Evolutionary conservation across 2,888 invertebrate genomes (phyloP), one percentile per base, ranked within the genome.

Genomic region (Temnothorax unifasciatus): DNA sequence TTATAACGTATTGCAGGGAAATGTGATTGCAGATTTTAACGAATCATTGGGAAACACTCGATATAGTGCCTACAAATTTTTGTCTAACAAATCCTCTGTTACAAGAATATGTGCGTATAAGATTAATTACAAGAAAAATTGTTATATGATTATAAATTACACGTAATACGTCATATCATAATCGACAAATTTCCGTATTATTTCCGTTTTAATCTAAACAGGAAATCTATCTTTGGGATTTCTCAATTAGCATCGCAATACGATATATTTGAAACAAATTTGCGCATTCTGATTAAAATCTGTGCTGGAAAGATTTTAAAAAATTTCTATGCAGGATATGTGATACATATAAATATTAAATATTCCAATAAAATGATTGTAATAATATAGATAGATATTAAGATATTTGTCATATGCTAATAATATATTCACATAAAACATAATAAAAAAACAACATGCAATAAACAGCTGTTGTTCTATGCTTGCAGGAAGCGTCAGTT

Each of bases 21-120:
- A 54, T 44, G 41, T 29, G 50, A 66, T 47, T 76, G 41, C 41
- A 54, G 29, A 77, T 44, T 69, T 54, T n/a, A 54, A 54, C n/a
- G 18, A 73, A 57, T 41, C 18, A 41, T 2, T 21, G 29, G 25
- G 34, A 4, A 44, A 61, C 34, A 44, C 9, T 34, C 34, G 25
- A 0, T 38, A 50, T 34, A 44, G 25, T 18, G n/a, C n/a, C 9
- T 61, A 9, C 18, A 69, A 21, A 21, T 41, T 54, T 68, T 57
- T 69, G 9, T 54, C 52, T 25, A 54, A 68, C 3, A 38, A 57
- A 13, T 54, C 11, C 25, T 52, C 25, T 41, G 68, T 66, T 25
- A 50, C 13, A 1, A 50, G 18, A 64, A 63, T 34, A 41, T 15
- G 25, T 9, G 6, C 9, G 38, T 9, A 11, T 44, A 44, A 61